Base-by-base conservation (phyloP, 2,113 vertebrate species). In the Gopherus flavomarginatus region DNA sequence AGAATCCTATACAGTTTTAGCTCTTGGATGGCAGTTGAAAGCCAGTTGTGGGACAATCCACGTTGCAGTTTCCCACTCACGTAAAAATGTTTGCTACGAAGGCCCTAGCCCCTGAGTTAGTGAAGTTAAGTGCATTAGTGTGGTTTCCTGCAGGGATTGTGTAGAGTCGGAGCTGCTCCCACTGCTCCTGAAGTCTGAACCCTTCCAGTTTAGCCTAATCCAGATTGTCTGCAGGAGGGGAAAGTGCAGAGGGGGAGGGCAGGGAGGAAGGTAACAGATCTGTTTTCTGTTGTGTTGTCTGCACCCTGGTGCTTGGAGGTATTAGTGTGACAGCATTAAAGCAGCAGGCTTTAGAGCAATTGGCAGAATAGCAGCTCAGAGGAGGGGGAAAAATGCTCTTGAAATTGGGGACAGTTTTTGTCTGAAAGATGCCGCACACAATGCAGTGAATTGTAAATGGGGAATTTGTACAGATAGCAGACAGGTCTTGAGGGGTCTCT, bases 11-110 rank as follows among this genome's bases (percentile, higher is more conserved):
- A 90, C 81, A 81, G 89, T 97, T 96, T 97, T 86, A 89, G 38
- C 78, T 96, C 88, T 87, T 95, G 79, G 77, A n/a, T 94, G 81
- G 49, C 91, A 96, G 89, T 95, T 97, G 93, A 57, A 85, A 95
- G 49, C 87, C 80, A 92, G 27, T 90, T 84, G 78, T 89, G 92
- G 53, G 87, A 81, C 87, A 81, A n/a, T 54, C 57, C 93, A 0
- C 0, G 35, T 11, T 88, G 53, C 52, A 52, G 0, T 86, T 92
- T 72, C 38, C 57, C 47, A 4, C 3, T 92, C 82, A 81, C 54
- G 72, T 86, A 75, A 79, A 65, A 96, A 85, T 16, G 1, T 92
- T 97, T 93, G 75, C 93, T 96, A 6, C 83, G 50, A 84, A 31
- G 62, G 91, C 42, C 83, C 81, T 89, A 75, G 47, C 75, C 35